Evolutionary conservation across 2,888 invertebrate genomes (phyloP), one percentile per base, ranked within the genome.

Genomic region (Liposcelis brunnea): DNA sequence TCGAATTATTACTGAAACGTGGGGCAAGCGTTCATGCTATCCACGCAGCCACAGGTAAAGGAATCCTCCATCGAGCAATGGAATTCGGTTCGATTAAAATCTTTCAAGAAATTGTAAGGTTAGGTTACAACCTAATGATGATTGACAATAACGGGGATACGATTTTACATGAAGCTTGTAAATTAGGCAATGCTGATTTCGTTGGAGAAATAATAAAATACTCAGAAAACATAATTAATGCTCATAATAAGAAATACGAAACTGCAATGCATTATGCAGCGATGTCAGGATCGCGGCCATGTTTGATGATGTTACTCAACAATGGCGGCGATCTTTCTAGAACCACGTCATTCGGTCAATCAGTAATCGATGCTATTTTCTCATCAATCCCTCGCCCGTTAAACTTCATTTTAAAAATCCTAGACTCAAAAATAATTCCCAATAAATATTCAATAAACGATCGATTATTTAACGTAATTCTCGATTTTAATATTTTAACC

Each of bases 211-310:
- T 59, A 38, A 47, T 58, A 3, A 15, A 38, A 18, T n/a, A 21
- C 11, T 10, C 33, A 15, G 21, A 19, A 36, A 19, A 40, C 6
- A 21, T 40, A 40, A 34, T 14, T 1, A 31, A 55, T 26, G 50
- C 58, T 18, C 43, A 48, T 44, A 59, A 60, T 38, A 49, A 53
- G 51, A 54, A 55, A 12, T 62, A 66, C 31, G 60, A 68, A 8
- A 70, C 71, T 12, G 65, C 72, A 11, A 60, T 72, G 8, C 71
- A 71, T 52, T 60, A 64, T 45, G 72, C 73, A 16, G 69, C 70
- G 11, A 63, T 61, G 48, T 61, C 63, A 47, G 68, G 68, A 19
- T 66, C 68, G 48, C 62, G 63, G 33, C 63, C 66, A 42, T 69
- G 69, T 51, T 58, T 70, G 32, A 59, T 61, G 50, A 53, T 65